Evolutionary conservation across 2,888 invertebrate species (phyloP), one percentile per base, ranked within the genome.

Genomic region (Plebejus melissa): DNA sequence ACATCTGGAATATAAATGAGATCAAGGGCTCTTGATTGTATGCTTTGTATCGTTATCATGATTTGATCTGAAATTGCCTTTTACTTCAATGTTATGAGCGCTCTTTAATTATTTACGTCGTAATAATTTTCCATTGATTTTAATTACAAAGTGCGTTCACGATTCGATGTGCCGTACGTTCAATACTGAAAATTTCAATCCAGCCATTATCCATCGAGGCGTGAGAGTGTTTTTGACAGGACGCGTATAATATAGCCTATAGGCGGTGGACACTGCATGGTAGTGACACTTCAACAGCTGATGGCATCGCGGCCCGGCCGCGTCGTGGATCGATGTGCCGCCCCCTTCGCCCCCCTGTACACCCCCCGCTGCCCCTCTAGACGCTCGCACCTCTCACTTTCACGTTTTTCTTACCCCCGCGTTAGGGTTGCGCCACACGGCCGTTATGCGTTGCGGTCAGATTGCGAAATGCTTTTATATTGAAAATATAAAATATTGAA

Each of bases 361-460:
- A 81, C 82, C 78, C 79, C 82, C 82, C 82, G 77, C 81, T 77
- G 77, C 80, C 75, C 81, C 82, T 80, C 82, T 81, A 82, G 83
- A 83, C 83, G 83, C 80, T 87, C 88, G 82, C 85, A 83, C 85
- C 85, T 85, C 87, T 87, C 87, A 89, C 89, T 90, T 90, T 90
- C 89, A 87, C 88, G 87, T 88, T 88, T 90, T 91, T 91, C 90
- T 90, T 90, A 88, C 87, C 85, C 87, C 83, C 82, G 79, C 83
- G 82, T 84, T 78, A 77, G 75, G 76, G 74, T 78, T 32, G 74
- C n/a, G 69, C 50, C 46, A 46, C 11, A 28, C 46, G 74, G 74
- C 6, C 5, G 50, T 32, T 72, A 32, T 54, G 28, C 72, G 32
- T 54, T 28, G 13, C 54, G 28, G 28, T n/a, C 1, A 22, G 22